Evolutionary conservation across 2,888 invertebrate genomes (phyloP).

Genomic region (Cylloceria caligata): DNA sequence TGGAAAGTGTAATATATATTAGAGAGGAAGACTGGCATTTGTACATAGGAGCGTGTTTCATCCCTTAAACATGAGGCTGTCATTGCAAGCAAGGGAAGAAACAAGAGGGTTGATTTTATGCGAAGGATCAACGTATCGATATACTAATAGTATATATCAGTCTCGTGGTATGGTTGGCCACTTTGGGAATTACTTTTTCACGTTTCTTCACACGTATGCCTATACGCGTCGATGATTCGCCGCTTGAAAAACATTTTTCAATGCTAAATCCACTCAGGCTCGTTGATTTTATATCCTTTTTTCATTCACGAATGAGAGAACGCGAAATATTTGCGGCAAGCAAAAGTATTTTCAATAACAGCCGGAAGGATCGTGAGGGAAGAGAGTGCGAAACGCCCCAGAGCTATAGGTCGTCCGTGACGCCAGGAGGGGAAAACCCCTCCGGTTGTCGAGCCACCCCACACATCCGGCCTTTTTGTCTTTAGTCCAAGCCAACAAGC

Average conservation of each 20-base stretch:
- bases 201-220: neutral
- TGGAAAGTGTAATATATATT: slow-evolving; percentile 42
- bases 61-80: slow-evolving; percentile 57
- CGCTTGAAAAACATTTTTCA: slow-evolving; percentile 21
- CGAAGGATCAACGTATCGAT: slow-evolving; percentile 30
- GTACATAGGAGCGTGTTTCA: slow-evolving; percentile 31
- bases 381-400: slow-evolving; percentile 28
- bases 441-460: slow-evolving; percentile 29
- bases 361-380: neutral
- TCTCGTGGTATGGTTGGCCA: slow-evolving; percentile 5
- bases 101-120: slow-evolving; percentile 20
- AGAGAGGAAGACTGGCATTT: neutral
- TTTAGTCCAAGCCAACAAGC: slow-evolving; percentile 39
- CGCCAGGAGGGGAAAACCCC: slow-evolving; percentile 54
- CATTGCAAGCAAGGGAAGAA: slow-evolving; percentile 12
- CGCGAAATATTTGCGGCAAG: slow-evolving; percentile 30
- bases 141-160: slow-evolving; percentile 8
- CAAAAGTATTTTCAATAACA: slow-evolving; percentile 58
- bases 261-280: slow-evolving; percentile 18
- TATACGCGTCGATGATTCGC: slow-evolving; percentile 5
- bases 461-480: slow-evolving; percentile 59
- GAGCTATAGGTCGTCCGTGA: slow-evolving; percentile 17
- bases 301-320: slow-evolving; percentile 32
- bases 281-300: slow-evolving; percentile 29
- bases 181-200: slow-evolving; percentile 33